A percentile compares a stretch with the other conserved stretches of the same genome.
These are phyloP conservation scores for Epicauta chinensis DNA, from an alignment of 1,140 invertebrate genomes.

Conservation along the genomic window DNA sequence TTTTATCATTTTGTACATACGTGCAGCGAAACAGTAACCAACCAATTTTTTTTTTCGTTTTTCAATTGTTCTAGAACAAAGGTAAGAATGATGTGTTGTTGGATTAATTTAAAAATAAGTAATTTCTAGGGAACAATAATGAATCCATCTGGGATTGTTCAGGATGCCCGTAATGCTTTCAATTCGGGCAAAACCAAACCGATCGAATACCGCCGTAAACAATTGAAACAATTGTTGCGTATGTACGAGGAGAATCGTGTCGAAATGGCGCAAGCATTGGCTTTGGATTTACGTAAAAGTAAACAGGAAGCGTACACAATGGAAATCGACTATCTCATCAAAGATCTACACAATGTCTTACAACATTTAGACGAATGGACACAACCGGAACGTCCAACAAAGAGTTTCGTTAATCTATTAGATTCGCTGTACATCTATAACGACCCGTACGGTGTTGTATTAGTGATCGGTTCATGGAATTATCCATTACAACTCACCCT, in stretches of 20 bases:
- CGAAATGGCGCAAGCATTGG: conserved; percentile 65
- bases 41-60: no score
- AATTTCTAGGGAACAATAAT: neutral
- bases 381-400: conserved; percentile 45
- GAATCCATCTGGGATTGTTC: conserved; percentile 17
- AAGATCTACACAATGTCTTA: conserved; percentile 58
- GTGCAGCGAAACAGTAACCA: no score
- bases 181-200: conserved; percentile 65
- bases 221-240: conserved; percentile 64
- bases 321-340: conserved; percentile 61
- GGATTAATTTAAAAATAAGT: no score
- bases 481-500: conserved; percentile 92
- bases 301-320: conserved; percentile 62
- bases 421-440: conserved; percentile 19
- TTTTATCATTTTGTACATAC: no score
- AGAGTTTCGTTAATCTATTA: conserved; percentile 16
- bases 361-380: conserved; percentile 60
- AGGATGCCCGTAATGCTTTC: conserved; percentile 43
- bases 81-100: no score
- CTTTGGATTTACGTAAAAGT: conserved; percentile 70
- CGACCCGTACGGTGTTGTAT: conserved; percentile 71
- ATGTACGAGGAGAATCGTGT: conserved; percentile 76
- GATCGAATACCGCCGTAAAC: conserved; percentile 69
- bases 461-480: conserved; percentile 94
- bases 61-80: no score